A percentile compares a stretch with the other conserved stretches of the same genome.
phyloP scores from a whole-genome alignment of 2,113 vertebrate species.

The Antennarius striatus region DNA sequence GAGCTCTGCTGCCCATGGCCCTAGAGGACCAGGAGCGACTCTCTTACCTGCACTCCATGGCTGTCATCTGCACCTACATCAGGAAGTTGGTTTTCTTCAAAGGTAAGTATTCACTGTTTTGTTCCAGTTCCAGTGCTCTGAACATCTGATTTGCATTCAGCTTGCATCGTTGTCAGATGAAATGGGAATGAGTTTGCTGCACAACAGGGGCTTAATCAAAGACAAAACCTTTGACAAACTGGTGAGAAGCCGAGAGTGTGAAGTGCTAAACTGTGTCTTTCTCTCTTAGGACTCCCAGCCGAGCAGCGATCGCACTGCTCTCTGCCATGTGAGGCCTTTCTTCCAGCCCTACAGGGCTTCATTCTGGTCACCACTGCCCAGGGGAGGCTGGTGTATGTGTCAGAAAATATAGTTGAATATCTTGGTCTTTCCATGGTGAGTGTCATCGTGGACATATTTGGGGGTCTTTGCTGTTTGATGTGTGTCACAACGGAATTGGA shows the following conservation, averaged over 20 bases:
- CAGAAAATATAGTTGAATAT: conserved; percentile 83
- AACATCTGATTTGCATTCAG: conserved; percentile 7
- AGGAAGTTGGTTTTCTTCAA: conserved; percentile 72
- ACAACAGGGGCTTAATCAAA: conserved; percentile 2
- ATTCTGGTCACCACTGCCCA: conserved; percentile 75
- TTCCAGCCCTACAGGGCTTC: conserved; percentile 83
- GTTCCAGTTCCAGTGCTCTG: not conserved
- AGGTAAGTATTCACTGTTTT: conserved; percentile 56
- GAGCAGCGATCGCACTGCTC: conserved; percentile 5
- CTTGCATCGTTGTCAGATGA: conserved; percentile 1
- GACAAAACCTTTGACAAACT: conserved; percentile 21
- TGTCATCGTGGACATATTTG: not conserved
- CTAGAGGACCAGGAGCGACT: conserved; percentile 81
- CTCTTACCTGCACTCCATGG: conserved; percentile 89
- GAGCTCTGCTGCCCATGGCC: conserved; percentile 81
- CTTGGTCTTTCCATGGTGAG: conserved; percentile 85
- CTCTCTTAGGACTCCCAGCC: conserved; percentile 45
- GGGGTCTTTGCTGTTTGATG: not conserved
- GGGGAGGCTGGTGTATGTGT: conserved; percentile 83
- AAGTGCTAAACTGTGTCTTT: conserved; percentile 19
- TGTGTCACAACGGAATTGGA: not conserved
- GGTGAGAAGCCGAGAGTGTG: conserved; percentile 21
- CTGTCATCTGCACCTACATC: conserved; percentile 82
- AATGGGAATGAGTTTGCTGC: not conserved
- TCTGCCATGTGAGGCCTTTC: conserved; percentile 70